Percentiles rank a stretch among this genome's conserved stretches.
Conservation (phyloP, 2,797 vertebrate genomes). For the Sebastes kiyomatsui region DNA sequence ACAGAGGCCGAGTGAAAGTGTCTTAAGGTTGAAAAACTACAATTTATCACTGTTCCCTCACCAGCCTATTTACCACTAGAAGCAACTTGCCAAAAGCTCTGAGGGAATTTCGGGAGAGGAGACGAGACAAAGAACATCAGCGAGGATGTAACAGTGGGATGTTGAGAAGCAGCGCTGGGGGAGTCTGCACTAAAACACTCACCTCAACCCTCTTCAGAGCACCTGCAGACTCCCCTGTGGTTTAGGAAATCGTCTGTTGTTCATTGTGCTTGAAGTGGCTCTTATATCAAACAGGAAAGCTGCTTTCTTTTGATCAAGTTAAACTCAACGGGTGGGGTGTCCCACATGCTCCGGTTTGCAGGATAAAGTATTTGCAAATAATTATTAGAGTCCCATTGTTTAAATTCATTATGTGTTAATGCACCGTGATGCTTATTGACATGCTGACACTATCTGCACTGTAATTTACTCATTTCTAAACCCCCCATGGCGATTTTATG, state of each 20-base stretch:
- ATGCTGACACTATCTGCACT: neutral
- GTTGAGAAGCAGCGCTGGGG: conserved; percentile 34
- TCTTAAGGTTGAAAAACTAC: neutral
- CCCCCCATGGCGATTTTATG: neutral
- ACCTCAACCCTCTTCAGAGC: conserved; percentile 49
- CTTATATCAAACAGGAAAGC: conserved; percentile 28
- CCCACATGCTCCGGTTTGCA: neutral
- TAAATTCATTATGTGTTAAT: neutral
- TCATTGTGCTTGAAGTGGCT: conserved; percentile 33
- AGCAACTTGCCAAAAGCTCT: conserved; percentile 18
- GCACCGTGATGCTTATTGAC: neutral
- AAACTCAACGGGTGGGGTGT: conserved; percentile 3
- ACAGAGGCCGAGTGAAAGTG: neutral
- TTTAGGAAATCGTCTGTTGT: conserved; percentile 29
- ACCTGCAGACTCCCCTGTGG: conserved; percentile 56
- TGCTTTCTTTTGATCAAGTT: conserved; percentile 41
- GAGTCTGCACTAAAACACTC: conserved; percentile 53
- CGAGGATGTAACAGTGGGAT: conserved; percentile 30
- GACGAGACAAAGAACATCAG: conserved; percentile 45
- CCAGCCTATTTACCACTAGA: neutral
- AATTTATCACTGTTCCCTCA: neutral
- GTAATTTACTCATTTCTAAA: neutral
- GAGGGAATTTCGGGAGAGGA: conserved; percentile 34
- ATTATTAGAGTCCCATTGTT: conserved; percentile 8
- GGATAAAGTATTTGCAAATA: conserved; percentile 7